These are phyloP conservation scores for Carettochelys insculpta DNA, from an alignment of 2,113 vertebrate genomes.

Conservation along the genomic window DNA sequence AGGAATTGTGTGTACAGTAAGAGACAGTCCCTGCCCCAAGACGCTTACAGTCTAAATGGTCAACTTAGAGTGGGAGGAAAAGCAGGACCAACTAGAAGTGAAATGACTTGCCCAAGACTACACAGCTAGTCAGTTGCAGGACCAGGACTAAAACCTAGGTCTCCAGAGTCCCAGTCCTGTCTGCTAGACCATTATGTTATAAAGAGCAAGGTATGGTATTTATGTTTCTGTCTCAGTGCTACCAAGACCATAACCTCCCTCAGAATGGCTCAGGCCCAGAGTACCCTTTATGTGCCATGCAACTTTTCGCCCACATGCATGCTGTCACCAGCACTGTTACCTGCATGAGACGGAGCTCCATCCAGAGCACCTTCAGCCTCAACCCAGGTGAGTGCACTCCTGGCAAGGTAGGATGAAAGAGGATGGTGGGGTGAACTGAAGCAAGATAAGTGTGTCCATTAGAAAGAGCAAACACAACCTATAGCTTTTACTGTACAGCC, in stretches of 20 bases:
- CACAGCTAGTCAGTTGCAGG: not conserved
- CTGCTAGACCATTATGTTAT: fast-evolving
- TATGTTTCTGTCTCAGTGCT: constrained; percentile 79
- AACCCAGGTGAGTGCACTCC: constrained; percentile 80
- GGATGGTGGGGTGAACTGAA: not conserved
- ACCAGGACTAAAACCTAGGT: fast-evolving
- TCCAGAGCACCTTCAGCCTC: constrained; percentile 88
- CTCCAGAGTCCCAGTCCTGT: fast-evolving
- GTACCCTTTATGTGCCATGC: constrained; percentile 93
- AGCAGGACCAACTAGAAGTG: not conserved
- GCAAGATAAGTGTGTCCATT: not conserved
- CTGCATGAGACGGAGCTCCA: constrained; percentile 91
- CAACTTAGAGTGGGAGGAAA: not conserved
- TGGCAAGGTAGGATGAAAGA: fast-evolving
- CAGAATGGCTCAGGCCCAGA: constrained; percentile 72
- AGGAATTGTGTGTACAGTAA: not conserved
- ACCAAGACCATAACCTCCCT: constrained; percentile 80
- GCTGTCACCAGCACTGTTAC: constrained; percentile 89
- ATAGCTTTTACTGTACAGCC: not conserved
- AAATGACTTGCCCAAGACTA: not conserved
- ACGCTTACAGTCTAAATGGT: not conserved
- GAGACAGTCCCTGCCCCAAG: not conserved
- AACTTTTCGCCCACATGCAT: constrained; percentile 93
- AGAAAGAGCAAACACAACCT: not conserved
- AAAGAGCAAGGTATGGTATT: fast-evolving